Evolutionary conservation across 2,888 invertebrate genomes (phyloP), one percentile per base, ranked within the genome.

Genomic region (Orchesella flavescens): DNA sequence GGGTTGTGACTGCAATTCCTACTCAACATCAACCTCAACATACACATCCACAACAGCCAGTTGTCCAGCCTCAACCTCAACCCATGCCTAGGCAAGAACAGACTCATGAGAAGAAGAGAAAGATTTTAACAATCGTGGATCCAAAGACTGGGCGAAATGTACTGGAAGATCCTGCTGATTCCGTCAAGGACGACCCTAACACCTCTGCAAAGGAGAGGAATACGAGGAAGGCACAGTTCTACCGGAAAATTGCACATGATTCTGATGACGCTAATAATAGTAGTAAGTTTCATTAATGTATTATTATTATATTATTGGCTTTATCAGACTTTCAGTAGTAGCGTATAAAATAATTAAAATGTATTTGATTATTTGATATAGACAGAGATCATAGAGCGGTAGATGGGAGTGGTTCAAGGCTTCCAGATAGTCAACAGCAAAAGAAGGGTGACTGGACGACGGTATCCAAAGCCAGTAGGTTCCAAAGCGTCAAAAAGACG

Each of bases 111-210:
- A 89, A 81, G 89, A 90, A 80, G 89, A 89, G 81, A 83, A 87
- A 85, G 88, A 90, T 86, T 55, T 89, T 92, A 66, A 90, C 90
- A 82, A 92, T 92, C 17, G 91, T 92, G 17, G 89, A 92, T 89
- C 92, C 92, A 1, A 86, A 89, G 71, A 92, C 92, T 55, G 91
- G 85, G 49, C 69, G 80, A 61, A 46, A 68, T 61, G 81, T 86
- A 17, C 53, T 78, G 46, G 73, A 66, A 19, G 61, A 61, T 12
- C 74, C 59, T 55, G n/a, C 75, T 65, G 49, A 13, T 46, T 49
- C 83, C 21, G 10, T 44, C 2, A 80, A 80, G 61, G 85, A 83
- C 19, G 83, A 83, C 0, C 53, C 69, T 43, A 71, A 57, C 17
- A 66, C 21, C 55, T 61, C 82, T 72, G 49, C 24, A 34, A 65